These are phyloP conservation scores for Drosophila nigrodunni DNA, from an alignment of 1,140 invertebrate species.

Conservation along the genomic window DNA sequence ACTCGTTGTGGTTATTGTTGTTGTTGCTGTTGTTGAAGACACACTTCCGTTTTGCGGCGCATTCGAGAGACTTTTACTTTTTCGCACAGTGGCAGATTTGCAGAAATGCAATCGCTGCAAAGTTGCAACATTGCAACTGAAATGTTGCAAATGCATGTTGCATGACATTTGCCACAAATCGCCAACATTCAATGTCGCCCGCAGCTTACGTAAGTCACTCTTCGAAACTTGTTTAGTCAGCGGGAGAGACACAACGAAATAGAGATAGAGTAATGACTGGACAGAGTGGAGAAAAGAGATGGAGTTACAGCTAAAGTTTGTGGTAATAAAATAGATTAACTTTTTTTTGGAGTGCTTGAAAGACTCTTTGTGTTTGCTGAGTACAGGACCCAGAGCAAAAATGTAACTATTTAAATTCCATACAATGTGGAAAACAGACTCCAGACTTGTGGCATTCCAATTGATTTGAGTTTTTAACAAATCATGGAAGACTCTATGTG, in stretches of 20 bases:
- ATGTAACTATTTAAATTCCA: no score
- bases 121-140: conserved; percentile 15
- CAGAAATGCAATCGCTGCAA: neutral
- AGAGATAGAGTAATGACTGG: neutral
- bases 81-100: conserved; percentile 45
- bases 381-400: no score
- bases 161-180: conserved; percentile 77
- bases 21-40: conserved; percentile 9
- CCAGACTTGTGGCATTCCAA: no score
- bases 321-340: no score
- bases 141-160: conserved; percentile 53
- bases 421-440: no score
- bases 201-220: conserved; percentile 64
- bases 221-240: conserved; percentile 54
- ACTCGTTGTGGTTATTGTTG: neutral
- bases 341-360: no score
- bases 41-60: conserved; percentile 67
- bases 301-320: neutral
- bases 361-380: no score
- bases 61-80: conserved; percentile 69
- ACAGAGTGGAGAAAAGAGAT: neutral
- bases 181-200: conserved; percentile 73
- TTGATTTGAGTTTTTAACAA: no score
- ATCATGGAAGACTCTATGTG: no score
- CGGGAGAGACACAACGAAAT: neutral